A percentile compares a stretch with the other conserved stretches of the same genome.
phyloP scores from a whole-genome alignment of 2,113 vertebrate species.

The Drymodes brunneopygia region DNA sequence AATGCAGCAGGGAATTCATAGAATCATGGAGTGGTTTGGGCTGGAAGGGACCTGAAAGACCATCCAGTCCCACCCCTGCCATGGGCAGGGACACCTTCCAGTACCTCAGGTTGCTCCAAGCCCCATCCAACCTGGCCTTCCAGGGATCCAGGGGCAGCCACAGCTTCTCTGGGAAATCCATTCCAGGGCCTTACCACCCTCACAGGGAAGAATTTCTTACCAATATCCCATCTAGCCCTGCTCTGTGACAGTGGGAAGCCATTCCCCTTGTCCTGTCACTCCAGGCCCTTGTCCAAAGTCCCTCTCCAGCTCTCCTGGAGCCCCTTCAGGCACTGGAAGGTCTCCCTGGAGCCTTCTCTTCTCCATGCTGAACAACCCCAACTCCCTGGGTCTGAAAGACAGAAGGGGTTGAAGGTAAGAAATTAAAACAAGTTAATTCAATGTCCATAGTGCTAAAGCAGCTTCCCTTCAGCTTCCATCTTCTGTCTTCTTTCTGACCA shows the following conservation, averaged over 20 bases:
- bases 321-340: not conserved
- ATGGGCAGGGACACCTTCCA: not conserved
- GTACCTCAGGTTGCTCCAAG: fast-evolving
- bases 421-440: not conserved
- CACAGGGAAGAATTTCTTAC: fast-evolving
- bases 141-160: not conserved
- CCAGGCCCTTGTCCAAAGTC: not conserved
- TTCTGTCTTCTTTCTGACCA: not conserved
- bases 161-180: not conserved
- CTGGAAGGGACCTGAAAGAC: not conserved
- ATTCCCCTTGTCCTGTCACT: not conserved
- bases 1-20: not conserved
- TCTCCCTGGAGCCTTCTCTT: not conserved
- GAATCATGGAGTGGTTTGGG: not conserved
- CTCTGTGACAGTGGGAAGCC: not conserved
- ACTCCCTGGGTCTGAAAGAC: not conserved
- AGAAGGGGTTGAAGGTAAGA: not conserved
- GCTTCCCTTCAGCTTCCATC: not conserved
- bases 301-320: not conserved
- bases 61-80: not conserved
- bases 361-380: not conserved
- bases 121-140: fast-evolving
- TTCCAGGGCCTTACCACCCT: fast-evolving
- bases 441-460: not conserved
- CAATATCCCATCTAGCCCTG: not conserved